phyloP scores from a whole-genome alignment of 1,140 invertebrate species.

The Cotesia typhae region DNA sequence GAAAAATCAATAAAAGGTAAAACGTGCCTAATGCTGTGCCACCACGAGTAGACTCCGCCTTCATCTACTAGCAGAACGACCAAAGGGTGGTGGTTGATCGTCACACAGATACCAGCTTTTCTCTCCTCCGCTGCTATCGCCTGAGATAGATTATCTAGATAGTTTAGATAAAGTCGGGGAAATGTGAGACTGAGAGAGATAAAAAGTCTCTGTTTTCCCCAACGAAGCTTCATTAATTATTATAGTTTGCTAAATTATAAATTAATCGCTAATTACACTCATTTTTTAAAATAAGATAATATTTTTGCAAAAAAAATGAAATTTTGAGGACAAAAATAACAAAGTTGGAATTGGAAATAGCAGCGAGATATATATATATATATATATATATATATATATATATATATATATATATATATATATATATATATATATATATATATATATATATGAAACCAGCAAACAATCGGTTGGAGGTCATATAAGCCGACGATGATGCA shows the following conservation, averaged over 20 bases:
- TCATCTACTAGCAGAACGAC: slow-evolving; percentile 57
- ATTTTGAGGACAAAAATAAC: too few relatives aligned
- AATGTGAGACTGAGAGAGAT: background rate
- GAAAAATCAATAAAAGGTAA: slow-evolving; percentile 69
- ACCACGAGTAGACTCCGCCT: slow-evolving; percentile 54
- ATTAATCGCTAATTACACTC: too few relatives aligned
- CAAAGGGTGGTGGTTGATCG: slow-evolving; percentile 46
- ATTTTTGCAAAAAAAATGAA: too few relatives aligned
- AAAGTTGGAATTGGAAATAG: slow-evolving; percentile 1
- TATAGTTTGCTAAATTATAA: too few relatives aligned
- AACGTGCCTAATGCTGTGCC: slow-evolving; percentile 65
- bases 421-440: background rate
- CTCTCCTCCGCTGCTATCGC: slow-evolving; percentile 33
- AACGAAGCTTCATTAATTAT: slow-evolving; percentile 4
- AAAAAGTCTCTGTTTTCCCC: background rate
- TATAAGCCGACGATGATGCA: slow-evolving; percentile 4
- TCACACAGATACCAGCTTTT: slow-evolving; percentile 58
- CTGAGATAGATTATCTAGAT: slow-evolving; percentile 26
- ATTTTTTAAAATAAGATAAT: too few relatives aligned
- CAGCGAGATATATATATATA: background rate
- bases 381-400: background rate
- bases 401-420: background rate
- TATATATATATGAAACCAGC: background rate
- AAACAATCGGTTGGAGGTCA: slow-evolving; percentile 16
- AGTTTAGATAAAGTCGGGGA: slow-evolving; percentile 13